Conservation (phyloP, 2,113 vertebrate genomes). For the Collichthys lucidus region DNA sequence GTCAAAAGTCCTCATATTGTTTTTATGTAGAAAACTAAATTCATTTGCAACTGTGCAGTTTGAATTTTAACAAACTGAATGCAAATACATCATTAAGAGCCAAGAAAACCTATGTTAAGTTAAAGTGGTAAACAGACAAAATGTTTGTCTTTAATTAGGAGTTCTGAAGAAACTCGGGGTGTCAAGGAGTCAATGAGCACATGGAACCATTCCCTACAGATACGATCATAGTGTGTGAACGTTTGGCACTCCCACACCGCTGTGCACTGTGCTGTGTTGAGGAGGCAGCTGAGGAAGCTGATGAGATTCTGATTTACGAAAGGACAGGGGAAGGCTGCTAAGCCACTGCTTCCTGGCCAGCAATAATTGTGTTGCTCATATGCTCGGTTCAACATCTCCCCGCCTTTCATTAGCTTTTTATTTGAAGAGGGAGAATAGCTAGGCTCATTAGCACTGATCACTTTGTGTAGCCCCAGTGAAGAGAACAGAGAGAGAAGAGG, state of each 20-base stretch:
- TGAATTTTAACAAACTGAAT: no score
- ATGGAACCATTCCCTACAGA: background rate
- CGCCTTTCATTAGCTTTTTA: slow-evolving; percentile 71
- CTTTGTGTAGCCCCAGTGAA: slow-evolving; percentile 42
- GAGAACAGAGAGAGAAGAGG: slow-evolving; percentile 9
- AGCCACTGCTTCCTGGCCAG: slow-evolving; percentile 10
- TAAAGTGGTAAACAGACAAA: no score
- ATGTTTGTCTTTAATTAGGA: no score
- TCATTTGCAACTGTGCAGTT: no score
- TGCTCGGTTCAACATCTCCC: slow-evolving; percentile 34
- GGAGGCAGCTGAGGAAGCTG: slow-evolving; percentile 14
- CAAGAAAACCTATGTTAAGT: no score
- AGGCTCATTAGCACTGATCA: slow-evolving; percentile 74
- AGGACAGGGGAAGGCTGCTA: slow-evolving; percentile 15
- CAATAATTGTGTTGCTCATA: slow-evolving; percentile 29
- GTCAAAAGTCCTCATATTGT: no score
- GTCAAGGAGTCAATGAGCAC: no score
- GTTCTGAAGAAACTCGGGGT: no score
- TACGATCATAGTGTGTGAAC: background rate
- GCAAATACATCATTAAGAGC: no score
- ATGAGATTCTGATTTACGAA: slow-evolving; percentile 20
- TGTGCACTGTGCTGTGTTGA: background rate
- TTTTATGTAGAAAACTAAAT: no score
- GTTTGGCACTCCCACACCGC: background rate
- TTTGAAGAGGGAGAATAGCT: slow-evolving; percentile 64